phyloP scores from a whole-genome alignment of 2,888 invertebrate species.

The Chrysolina oricalcia region DNA sequence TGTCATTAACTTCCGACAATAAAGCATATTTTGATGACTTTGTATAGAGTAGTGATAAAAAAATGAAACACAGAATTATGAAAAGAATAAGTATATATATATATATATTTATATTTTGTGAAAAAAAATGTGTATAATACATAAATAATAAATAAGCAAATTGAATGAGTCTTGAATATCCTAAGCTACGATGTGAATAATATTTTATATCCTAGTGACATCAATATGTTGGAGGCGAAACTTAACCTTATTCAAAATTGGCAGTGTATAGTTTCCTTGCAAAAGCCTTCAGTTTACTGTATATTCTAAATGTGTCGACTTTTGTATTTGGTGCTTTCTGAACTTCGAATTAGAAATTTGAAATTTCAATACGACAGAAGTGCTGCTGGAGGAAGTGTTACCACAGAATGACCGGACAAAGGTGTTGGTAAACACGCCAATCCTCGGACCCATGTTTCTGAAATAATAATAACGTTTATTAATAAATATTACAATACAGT shows the following conservation, averaged over 20 bases:
- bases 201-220: constrained; percentile 47
- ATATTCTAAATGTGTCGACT: neutral
- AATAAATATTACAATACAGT: no score
- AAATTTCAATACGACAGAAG: constrained; percentile 52
- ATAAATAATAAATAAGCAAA: constrained; percentile 35
- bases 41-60: no score
- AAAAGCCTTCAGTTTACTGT: neutral
- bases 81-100: no score
- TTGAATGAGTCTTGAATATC: constrained; percentile 36
- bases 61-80: neutral
- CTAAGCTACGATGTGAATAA: constrained; percentile 38
- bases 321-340: neutral
- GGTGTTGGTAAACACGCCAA: constrained; percentile 78
- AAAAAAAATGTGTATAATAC: neutral
- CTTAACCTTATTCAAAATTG: neutral
- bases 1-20: no score
- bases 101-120: neutral
- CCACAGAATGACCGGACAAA: constrained; percentile 75
- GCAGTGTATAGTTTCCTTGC: neutral
- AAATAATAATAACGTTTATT: constrained; percentile 41
- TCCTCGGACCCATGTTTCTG: constrained; percentile 76
- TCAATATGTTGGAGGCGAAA: constrained; percentile 35
- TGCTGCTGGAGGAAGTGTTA: constrained; percentile 71
- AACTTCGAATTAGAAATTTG: neutral
- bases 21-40: no score